These are phyloP conservation scores for Charadrius vociferus DNA, from an alignment of 2,113 vertebrate species.

Conservation along the genomic window DNA sequence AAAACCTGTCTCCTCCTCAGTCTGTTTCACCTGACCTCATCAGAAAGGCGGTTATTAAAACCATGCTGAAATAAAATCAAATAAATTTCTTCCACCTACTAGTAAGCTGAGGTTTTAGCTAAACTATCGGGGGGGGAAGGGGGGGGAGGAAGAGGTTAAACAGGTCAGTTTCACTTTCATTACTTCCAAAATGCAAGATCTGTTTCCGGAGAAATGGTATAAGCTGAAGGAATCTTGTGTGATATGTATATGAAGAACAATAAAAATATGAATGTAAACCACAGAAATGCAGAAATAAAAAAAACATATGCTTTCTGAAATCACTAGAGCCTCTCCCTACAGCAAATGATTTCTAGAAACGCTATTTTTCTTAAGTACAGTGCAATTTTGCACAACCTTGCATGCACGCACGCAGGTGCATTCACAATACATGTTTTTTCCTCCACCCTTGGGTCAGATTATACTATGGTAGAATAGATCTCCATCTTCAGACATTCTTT, in stretches of 20 bases:
- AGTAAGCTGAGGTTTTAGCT: not conserved
- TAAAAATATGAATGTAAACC: not conserved
- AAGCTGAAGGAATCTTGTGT: not conserved
- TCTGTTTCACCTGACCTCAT: not conserved
- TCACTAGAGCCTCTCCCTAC: not conserved
- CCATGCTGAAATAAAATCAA: not conserved
- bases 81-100: not conserved
- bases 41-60: not conserved
- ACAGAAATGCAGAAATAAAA: not conserved
- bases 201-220: not conserved
- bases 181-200: not conserved
- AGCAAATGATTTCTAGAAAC: not conserved
- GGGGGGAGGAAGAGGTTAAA: too few species aligned
- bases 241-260: not conserved
- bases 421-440: not conserved
- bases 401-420: rapidly evolving
- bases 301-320: not conserved
- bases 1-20: not conserved
- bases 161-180: not conserved
- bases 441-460: not conserved
- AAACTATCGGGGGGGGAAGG: too few species aligned
- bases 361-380: not conserved
- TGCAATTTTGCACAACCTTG: not conserved
- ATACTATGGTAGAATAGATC: not conserved
- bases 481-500: not conserved